These are phyloP conservation scores for Drepanosiphum platanoidis DNA, from an alignment of 2,888 invertebrate species.

Conservation along the genomic window DNA sequence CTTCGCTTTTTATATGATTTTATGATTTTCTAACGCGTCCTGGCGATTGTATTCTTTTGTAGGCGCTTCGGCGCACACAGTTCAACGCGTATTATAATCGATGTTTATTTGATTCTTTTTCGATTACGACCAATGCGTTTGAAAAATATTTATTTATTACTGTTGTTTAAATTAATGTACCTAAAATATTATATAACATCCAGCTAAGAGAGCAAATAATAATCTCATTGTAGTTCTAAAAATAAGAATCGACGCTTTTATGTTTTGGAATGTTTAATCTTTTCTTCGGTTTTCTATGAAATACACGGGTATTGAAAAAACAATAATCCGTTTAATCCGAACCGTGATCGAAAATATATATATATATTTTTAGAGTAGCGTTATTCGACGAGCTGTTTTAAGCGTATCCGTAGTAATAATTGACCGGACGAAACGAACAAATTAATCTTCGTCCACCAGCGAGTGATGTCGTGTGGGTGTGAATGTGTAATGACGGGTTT, in stretches of 20 bases:
- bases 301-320: not conserved
- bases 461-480: too few relatives aligned
- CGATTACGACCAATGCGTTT: not conserved
- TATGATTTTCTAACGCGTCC: not conserved
- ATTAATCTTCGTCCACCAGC: constrained; percentile 11
- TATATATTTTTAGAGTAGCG: not conserved
- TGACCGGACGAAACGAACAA: not conserved
- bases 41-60: too few relatives aligned
- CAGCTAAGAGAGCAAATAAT: too few relatives aligned
- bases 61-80: too few relatives aligned
- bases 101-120: not conserved
- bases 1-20: not conserved
- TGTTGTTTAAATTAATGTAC: too few relatives aligned
- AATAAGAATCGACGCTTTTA: too few relatives aligned
- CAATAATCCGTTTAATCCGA: not conserved
- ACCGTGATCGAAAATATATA: not conserved
- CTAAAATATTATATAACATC: too few relatives aligned
- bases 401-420: not conserved
- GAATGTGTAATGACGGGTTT: not conserved
- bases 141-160: not conserved
- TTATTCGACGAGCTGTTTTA: not conserved
- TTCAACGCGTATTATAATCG: not conserved
- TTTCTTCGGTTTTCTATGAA: not conserved
- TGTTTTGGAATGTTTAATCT: not conserved
- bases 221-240: too few relatives aligned